Percentiles rank a stretch among this genome's conserved stretches.
Conservation (phyloP, 1,140 invertebrate genomes). For the Microvelia longipes region DNA sequence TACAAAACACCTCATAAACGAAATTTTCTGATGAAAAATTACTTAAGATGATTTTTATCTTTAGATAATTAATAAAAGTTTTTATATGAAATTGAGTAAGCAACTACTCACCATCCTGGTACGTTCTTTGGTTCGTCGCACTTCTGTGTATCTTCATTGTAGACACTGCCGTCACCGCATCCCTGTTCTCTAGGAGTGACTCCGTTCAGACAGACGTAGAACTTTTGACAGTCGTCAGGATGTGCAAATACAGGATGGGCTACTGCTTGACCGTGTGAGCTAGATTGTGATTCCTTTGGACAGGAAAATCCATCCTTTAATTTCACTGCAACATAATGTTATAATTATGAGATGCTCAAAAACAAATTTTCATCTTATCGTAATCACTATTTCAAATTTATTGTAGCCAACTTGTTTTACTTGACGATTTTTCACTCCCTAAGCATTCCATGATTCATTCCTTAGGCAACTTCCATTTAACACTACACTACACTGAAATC, state of each 20-base stretch:
- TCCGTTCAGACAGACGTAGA: constrained; percentile 77
- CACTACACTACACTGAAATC: too few species aligned
- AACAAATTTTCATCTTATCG: too few species aligned
- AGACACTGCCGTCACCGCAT: constrained; percentile 69
- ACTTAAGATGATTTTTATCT: too few species aligned
- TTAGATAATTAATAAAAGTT: too few species aligned
- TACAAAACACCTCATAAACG: too few species aligned
- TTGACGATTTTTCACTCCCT: too few species aligned
- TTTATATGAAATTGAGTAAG: too few species aligned
- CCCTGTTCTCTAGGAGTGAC: constrained; percentile 69
- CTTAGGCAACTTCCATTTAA: too few species aligned
- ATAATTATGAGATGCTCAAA: constrained; percentile 3
- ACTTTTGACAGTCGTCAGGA: constrained; percentile 71
- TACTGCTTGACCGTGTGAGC: constrained; percentile 50
- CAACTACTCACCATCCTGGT: constrained; percentile 66
- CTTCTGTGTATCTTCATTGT: constrained; percentile 62
- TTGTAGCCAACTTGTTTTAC: too few species aligned
- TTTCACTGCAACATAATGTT: constrained; percentile 30
- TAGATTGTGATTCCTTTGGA: constrained; percentile 46
- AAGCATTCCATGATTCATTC: too few species aligned
- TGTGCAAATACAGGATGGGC: constrained; percentile 78
- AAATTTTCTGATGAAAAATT: too few species aligned
- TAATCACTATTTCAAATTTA: too few species aligned
- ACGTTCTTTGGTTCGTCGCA: constrained; percentile 79
- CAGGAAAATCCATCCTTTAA: constrained; percentile 68